Evolutionary conservation across 2,113 vertebrate species (phyloP).

Genomic region (Aphyosemion australe): DNA sequence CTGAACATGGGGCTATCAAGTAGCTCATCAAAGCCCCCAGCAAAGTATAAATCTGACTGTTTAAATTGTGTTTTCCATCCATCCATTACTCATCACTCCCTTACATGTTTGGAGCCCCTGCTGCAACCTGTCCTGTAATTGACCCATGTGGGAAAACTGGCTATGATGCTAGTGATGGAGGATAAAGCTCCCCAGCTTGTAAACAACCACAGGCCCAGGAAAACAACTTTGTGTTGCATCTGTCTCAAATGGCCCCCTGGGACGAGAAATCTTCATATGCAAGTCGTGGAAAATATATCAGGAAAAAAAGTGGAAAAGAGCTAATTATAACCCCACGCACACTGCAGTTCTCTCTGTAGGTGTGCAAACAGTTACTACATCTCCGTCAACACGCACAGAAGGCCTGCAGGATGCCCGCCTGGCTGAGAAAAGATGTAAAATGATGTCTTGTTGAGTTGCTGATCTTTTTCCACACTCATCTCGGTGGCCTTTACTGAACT

Average conservation of each 20-base stretch:
- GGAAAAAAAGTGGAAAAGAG: background rate
- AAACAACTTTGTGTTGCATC: conserved; percentile 44
- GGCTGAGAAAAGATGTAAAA: conserved; percentile 11
- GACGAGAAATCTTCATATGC: conserved; percentile 20
- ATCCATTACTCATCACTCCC: conserved; percentile 12
- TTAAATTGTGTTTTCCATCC: conserved; percentile 4
- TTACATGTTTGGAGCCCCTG: conserved; percentile 25
- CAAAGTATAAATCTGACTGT: background rate
- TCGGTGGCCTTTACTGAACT: conserved; percentile 41
- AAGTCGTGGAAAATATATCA: conserved; percentile 12
- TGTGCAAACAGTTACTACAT: background rate
- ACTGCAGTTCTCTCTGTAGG: background rate
- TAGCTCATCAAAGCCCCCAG: background rate
- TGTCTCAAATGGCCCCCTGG: conserved; percentile 25
- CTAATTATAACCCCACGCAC: background rate
- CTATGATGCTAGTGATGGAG: conserved; percentile 48
- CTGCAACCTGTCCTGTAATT: conserved; percentile 61
- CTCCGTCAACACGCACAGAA: background rate
- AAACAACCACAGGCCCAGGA: conserved; percentile 56
- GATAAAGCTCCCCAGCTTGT: conserved; percentile 48
- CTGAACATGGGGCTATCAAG: background rate
- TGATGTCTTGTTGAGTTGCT: conserved; percentile 23
- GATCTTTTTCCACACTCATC: conserved; percentile 45
- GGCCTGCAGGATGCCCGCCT: conserved; percentile 2
- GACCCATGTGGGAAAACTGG: conserved; percentile 59